Base-by-base conservation (phyloP, 2,797 vertebrate species). In the Eulemur mongoz region DNA sequence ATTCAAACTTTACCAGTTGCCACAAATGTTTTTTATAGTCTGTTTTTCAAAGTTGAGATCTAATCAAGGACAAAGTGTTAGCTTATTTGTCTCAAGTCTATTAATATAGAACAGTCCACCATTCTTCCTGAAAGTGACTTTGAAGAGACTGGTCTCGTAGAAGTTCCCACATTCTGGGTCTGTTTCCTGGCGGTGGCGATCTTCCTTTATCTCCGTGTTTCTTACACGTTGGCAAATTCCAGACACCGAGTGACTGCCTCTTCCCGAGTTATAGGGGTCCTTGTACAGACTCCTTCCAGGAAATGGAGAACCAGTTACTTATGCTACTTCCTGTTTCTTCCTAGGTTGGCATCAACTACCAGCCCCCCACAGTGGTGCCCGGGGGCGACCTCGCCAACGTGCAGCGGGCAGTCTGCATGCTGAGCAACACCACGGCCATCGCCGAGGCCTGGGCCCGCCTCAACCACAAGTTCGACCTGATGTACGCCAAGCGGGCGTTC, bases 401-500 rank as follows among this genome's bases (percentile, higher is more conserved):
- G 1, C 99, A 99, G 98, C 98, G 99, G 78, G 99, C 99, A 97
- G 99, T 99, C 75, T 99, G 99, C 98, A 99, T 99, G 99, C 98
- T 99, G 95, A 99, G 99, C 95, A 99, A 99, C 97, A 99, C 99
- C 72, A 99, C 99, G 0, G 99, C 99, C 94, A 99, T 99, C 0
- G 98, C 99, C 0, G 99, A 99, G 98, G 99, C 99, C 32, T 99
- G 99, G 99, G 99, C 99, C 12, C 99, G 99, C 5, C 99, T 99
- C 4, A 98, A 99, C 98, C 99, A 99, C 98, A 99, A 99, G 98
- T 99, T 99, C 65, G 99, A 99, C 95, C 98, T 99, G 93, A 99
- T 99, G 99, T 99, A 99, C 12, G 99, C 99, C 45, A 99, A 99
- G 93, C 98, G 99, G 3, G 30, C 48, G 8, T 65, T n/a, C 23